Base-by-base conservation (phyloP, 2,888 invertebrate genomes). In the Eurytoma adleriae region DNA sequence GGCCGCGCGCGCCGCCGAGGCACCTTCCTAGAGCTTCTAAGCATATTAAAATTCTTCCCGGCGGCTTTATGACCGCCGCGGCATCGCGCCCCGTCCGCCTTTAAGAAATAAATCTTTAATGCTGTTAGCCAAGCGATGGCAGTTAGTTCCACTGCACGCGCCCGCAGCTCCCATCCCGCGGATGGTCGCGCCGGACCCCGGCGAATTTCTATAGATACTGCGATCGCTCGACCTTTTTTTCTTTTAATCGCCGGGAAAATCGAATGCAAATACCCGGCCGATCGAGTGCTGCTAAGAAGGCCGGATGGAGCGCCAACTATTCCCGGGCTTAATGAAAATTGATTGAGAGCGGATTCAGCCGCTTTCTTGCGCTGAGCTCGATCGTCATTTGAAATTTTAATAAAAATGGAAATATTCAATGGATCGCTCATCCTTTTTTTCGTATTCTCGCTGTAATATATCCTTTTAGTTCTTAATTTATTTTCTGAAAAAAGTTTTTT, bases 1-100 rank as follows among this genome's bases (percentile, higher is more conserved):
- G 16, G 7, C 54, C 13, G 59, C 24, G 14, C 20, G 16, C 14
- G 56, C 1, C 14, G 14, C 54, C 7, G 54, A 14, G n/a, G 83
- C 86, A 87, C 87, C 84, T 87, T 88, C 83, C 30, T 87, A 86
- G 86, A 87, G 86, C 86, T 88, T 88, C 86, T 86, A 85, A 87
- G 87, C 86, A 84, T 86, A 86, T 88, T 86, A 87, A 87, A 86
- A 87, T 88, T 88, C 68, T 80, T 71, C 75, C 7, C n/a, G 54
- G 50, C 86, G 84, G 72, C 73, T 81, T 76, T 75, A 40, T 40
- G 4, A 40, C 82, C 67, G 72, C 80, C 69, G n/a, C 10, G 10
- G 62, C 62, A 61, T 80, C 68, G 30, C 40, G 40, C 56, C n/a
- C n/a, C 16, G 57, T 75, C 82, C 77, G 72, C 82, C 57, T 57